These are phyloP conservation scores for Smithornis capensis DNA, from an alignment of 2,113 vertebrate genomes.

Conservation along the genomic window DNA sequence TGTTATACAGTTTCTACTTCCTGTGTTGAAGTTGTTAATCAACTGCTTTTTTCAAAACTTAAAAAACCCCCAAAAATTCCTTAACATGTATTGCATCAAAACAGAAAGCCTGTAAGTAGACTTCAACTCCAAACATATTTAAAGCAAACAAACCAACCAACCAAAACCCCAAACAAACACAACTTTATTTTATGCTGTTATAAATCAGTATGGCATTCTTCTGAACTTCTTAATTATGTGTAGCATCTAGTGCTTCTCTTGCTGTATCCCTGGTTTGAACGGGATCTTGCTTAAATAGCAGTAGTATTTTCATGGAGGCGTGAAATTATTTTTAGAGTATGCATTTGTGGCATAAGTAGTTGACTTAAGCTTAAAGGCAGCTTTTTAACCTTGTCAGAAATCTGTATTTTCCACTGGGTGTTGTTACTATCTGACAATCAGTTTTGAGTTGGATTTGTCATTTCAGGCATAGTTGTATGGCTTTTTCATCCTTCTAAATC, in stretches of 20 bases:
- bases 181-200: neutral
- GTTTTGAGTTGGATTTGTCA: neutral
- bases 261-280: neutral
- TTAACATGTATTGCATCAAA: neutral
- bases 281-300: neutral
- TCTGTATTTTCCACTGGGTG: neutral
- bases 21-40: neutral
- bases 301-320: neutral
- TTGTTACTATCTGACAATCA: conserved; percentile 6
- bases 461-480: neutral
- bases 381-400: conserved; percentile 30
- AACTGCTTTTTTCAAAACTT: neutral
- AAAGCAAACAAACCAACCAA: neutral
- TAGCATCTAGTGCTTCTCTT: neutral
- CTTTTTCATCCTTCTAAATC: neutral
- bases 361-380: neutral
- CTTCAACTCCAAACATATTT: neutral
- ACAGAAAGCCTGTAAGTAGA: neutral
- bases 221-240: neutral
- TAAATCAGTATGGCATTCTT: neutral
- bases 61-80: neutral
- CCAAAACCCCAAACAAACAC: neutral
- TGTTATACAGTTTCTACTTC: neutral
- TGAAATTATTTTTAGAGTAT: neutral
- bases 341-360: neutral